Percentiles rank a stretch among this genome's conserved stretches.
Evolutionary conservation across 2,113 vertebrate genomes (phyloP).

Genomic region (Alethe diademata): DNA sequence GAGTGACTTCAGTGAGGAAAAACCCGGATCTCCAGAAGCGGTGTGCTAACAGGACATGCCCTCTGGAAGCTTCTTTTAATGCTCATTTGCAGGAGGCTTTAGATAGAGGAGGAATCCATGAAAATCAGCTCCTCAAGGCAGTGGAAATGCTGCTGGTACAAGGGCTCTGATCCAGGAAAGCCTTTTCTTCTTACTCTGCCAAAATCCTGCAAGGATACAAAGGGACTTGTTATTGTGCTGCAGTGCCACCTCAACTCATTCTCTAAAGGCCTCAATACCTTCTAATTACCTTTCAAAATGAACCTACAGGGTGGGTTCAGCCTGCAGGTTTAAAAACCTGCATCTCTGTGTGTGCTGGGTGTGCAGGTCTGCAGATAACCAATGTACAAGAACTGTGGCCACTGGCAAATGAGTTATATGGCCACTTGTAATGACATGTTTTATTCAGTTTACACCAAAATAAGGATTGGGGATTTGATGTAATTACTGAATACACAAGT

Average conservation of each 20-base stretch:
- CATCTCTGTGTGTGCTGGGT: no score
- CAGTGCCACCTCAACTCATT: background rate
- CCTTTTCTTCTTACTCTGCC: background rate
- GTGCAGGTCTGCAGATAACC: background rate
- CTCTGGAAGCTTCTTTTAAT: constrained; percentile 35
- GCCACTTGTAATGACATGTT: background rate
- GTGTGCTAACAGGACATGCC: background rate
- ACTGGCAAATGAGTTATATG: background rate
- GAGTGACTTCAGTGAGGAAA: constrained; percentile 39
- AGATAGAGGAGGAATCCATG: constrained; percentile 17
- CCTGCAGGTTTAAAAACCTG: background rate
- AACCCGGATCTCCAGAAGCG: background rate
- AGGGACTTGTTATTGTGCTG: background rate
- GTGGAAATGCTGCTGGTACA: constrained; percentile 21
- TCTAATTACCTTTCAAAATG: background rate
- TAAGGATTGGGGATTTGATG: background rate
- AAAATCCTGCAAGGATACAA: background rate
- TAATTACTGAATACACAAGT: background rate
- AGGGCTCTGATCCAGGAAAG: background rate
- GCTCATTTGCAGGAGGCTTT: constrained; percentile 28
- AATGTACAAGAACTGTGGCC: background rate
- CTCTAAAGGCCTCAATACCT: background rate
- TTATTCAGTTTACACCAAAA: background rate
- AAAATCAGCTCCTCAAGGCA: constrained; percentile 18
- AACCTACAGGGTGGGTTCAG: background rate